These are phyloP conservation scores for Noctua fimbriata DNA, from an alignment of 2,888 invertebrate species.

Conservation along the genomic window DNA sequence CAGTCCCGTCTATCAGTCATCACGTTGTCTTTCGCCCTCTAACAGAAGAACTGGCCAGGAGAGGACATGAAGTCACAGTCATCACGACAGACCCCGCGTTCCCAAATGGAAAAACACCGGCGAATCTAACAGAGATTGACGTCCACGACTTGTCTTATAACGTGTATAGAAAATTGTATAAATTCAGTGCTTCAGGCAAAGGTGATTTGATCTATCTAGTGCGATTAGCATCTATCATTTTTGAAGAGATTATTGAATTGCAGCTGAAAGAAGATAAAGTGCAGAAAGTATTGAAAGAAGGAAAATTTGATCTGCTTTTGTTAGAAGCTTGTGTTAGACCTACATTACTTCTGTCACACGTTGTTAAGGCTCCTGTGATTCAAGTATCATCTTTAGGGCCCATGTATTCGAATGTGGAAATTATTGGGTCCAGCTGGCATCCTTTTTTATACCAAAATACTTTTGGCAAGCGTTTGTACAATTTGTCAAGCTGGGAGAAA, in stretches of 20 bases:
- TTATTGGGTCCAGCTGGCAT: constrained; percentile 68
- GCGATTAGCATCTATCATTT: neutral
- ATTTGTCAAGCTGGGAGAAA: constrained; percentile 74
- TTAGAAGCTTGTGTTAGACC: constrained; percentile 22
- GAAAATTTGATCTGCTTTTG: constrained; percentile 19
- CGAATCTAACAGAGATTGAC: constrained; percentile 80
- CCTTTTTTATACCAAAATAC: constrained; percentile 70
- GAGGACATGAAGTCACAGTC: constrained; percentile 81
- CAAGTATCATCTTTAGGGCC: constrained; percentile 70
- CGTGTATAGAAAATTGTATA: constrained; percentile 25
- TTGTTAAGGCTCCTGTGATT: constrained; percentile 43
- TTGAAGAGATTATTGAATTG: neutral
- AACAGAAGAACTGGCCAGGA: constrained; percentile 74
- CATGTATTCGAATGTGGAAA: constrained; percentile 45
- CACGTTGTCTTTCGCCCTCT: constrained; percentile 78
- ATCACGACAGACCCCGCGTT: constrained; percentile 78
- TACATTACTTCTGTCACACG: constrained; percentile 13
- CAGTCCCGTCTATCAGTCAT: constrained; percentile 81
- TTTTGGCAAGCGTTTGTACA: constrained; percentile 60
- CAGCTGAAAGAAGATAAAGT: constrained; percentile 10
- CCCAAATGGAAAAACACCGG: constrained; percentile 62
- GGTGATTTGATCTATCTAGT: neutral
- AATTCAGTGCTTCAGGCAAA: constrained; percentile 1
- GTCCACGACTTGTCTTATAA: constrained; percentile 72
- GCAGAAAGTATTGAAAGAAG: constrained; percentile 19